A percentile compares a stretch with the other conserved stretches of the same genome.
phyloP scores from a whole-genome alignment of 1,140 invertebrate species.

The Mesaphorura yosii region DNA sequence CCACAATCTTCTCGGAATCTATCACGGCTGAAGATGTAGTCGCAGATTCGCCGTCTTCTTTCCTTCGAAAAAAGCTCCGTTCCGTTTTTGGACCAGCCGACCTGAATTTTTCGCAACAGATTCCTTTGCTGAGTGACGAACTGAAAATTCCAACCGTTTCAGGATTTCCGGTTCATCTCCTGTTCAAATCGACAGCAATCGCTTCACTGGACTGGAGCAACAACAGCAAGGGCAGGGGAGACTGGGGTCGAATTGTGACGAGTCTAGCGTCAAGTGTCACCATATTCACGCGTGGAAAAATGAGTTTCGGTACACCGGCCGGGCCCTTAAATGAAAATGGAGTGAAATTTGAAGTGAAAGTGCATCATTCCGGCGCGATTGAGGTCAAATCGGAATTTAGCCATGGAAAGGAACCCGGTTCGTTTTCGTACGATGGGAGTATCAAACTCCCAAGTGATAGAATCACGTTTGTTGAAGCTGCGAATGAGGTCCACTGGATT shows the following conservation, averaged over 20 bases:
- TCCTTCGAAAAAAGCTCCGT: slow-evolving; percentile 18
- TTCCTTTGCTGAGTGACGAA: slow-evolving; percentile 62
- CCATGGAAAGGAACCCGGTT: neutral
- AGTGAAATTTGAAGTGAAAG: slow-evolving; percentile 54
- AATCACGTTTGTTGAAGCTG: slow-evolving; percentile 54
- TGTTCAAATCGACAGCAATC: slow-evolving; percentile 56
- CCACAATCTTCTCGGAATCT: slow-evolving; percentile 9
- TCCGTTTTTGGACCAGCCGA: slow-evolving; percentile 33
- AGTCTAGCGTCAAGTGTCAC: slow-evolving; percentile 35
- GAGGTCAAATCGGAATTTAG: slow-evolving; percentile 39
- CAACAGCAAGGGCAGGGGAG: slow-evolving; percentile 45
- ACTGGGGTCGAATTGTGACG: slow-evolving; percentile 53
- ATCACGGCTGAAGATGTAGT: slow-evolving; percentile 32
- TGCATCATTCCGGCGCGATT: slow-evolving; percentile 63
- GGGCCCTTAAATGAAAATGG: slow-evolving; percentile 58
- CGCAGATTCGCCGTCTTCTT: slow-evolving; percentile 26
- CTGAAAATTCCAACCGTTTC: slow-evolving; percentile 63
- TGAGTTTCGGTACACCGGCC: slow-evolving; percentile 64
- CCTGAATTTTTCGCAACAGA: slow-evolving; percentile 32
- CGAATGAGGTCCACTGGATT: slow-evolving; percentile 15
- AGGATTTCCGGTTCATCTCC: slow-evolving; percentile 61
- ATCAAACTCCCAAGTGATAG: slow-evolving; percentile 65
- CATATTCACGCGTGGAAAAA: slow-evolving; percentile 45
- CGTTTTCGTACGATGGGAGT: slow-evolving; percentile 49
- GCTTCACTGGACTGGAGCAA: slow-evolving; percentile 47